Conservation (phyloP, 1,140 invertebrate genomes). For the Magallana gigas region DNA sequence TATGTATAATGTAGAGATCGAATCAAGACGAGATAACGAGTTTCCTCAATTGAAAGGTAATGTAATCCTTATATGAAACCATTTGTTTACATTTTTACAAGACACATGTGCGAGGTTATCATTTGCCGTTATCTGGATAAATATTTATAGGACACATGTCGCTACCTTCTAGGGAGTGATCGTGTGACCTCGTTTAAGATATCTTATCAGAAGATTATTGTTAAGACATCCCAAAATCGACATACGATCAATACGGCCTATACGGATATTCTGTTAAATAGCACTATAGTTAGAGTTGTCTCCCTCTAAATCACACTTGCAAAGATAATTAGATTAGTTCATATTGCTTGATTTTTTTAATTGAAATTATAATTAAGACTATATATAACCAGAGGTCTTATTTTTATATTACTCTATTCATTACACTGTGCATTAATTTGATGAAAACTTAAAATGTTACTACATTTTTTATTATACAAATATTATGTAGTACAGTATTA, state of each 20-base stretch:
- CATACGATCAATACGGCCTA: background rate
- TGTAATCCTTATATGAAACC: background rate
- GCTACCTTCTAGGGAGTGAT: slow-evolving; percentile 10
- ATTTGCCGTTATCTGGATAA: slow-evolving; percentile 6
- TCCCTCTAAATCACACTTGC: background rate
- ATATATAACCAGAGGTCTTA: too few relatives aligned
- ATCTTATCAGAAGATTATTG: slow-evolving; percentile 15
- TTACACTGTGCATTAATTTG: too few relatives aligned
- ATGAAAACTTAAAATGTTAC: too few relatives aligned
- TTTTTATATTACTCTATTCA: too few relatives aligned
- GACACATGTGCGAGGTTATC: slow-evolving; percentile 20
- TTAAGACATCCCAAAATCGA: slow-evolving; percentile 27
- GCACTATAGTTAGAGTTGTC: background rate
- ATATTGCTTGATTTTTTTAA: too few relatives aligned
- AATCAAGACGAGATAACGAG: slow-evolving; percentile 42
- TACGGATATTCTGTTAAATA: too few relatives aligned
- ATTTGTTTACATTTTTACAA: slow-evolving; percentile 27
- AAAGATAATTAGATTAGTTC: too few relatives aligned
- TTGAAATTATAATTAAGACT: too few relatives aligned
- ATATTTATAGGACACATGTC: slow-evolving; percentile 28
- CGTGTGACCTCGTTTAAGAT: slow-evolving; percentile 9
- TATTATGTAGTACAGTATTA: too few relatives aligned
- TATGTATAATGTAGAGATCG: slow-evolving; percentile 43
- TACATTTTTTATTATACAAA: too few relatives aligned
- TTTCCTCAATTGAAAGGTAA: slow-evolving; percentile 56